Conservation (phyloP, 2,113 vertebrate species). For the Oenanthe melanoleuca region DNA sequence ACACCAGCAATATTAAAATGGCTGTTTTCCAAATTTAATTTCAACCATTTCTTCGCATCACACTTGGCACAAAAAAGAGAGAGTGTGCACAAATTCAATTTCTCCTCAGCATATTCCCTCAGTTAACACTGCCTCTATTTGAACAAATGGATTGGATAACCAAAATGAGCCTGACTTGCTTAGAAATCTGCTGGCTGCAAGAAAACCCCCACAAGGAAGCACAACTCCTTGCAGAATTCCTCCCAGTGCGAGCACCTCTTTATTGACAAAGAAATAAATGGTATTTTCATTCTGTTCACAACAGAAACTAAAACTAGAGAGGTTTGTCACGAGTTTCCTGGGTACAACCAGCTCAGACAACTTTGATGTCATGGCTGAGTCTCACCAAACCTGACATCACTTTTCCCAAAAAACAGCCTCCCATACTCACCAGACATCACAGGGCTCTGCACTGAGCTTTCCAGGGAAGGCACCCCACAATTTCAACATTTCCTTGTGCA, state of each 20-base stretch:
- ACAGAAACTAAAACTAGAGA: neutral
- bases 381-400: neutral
- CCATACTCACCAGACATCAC: fast-evolving
- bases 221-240: neutral
- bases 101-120: neutral
- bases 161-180: neutral
- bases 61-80: neutral
- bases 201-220: neutral
- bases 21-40: slow-evolving; percentile 4
- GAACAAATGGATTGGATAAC: neutral
- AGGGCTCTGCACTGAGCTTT: neutral
- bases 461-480: neutral
- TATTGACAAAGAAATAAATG: neutral
- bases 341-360: neutral
- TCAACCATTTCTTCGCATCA: neutral
- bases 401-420: neutral
- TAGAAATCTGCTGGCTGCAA: neutral
- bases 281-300: neutral
- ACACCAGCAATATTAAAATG: slow-evolving; percentile 2
- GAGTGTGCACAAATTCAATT: neutral
- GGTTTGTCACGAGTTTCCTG: fast-evolving
- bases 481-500: neutral
- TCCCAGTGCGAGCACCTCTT: neutral
- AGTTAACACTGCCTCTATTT: neutral
- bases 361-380: fast-evolving